A percentile compares a stretch with the other conserved stretches of the same genome.
Conservation (phyloP, 2,113 vertebrate species). For the Dendropsophus ebraccatus region DNA sequence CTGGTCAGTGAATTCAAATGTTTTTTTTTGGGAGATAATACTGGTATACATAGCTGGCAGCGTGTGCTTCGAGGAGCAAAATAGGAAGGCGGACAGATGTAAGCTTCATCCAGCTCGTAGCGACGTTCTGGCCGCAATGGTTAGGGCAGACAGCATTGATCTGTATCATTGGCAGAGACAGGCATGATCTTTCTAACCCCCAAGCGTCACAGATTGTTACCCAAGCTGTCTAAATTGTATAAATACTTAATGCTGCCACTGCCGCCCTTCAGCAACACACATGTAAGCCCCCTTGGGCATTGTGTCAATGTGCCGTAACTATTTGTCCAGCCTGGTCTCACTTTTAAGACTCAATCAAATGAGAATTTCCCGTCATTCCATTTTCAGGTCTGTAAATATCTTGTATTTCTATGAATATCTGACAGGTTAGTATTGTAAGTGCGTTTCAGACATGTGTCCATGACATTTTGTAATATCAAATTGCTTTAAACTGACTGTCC, state of each 20-base stretch:
- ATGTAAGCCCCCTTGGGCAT: conserved; percentile 32
- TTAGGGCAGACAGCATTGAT: conserved; percentile 42
- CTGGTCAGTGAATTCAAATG: not conserved
- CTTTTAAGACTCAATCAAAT: not conserved
- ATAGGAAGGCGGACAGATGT: not conserved
- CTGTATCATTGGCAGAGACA: conserved; percentile 8
- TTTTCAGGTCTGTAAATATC: not conserved
- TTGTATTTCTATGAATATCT: not conserved
- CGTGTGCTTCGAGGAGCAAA: not conserved
- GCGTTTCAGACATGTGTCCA: not conserved
- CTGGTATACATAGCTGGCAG: conserved; percentile 22
- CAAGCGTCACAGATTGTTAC: conserved; percentile 31
- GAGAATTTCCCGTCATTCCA: not conserved
- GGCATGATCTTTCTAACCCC: conserved; percentile 23
- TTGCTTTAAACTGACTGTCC: not conserved
- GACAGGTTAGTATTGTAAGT: not conserved
- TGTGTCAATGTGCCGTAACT: conserved; percentile 5
- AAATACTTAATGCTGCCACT: conserved; percentile 43
- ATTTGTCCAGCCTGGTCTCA: conserved; percentile 12
- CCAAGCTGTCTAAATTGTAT: conserved; percentile 49
- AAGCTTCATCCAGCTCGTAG: not conserved
- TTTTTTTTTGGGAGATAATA: not conserved
- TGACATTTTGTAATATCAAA: not conserved
- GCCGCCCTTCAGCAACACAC: conserved; percentile 43
- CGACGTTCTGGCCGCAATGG: conserved; percentile 11